Evolutionary conservation across 2,797 vertebrate species (phyloP).

Genomic region (Heterohyrax brucei): DNA sequence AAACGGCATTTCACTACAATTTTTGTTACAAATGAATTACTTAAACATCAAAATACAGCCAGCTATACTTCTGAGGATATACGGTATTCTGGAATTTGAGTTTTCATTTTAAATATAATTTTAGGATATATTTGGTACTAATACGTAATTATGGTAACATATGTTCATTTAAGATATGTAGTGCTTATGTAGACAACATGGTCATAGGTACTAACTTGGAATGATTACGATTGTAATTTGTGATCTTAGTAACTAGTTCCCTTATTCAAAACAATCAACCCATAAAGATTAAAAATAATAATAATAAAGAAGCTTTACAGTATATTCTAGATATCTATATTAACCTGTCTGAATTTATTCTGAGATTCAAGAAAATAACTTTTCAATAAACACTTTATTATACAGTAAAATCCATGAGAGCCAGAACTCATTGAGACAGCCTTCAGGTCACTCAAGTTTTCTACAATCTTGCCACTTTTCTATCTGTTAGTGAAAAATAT

Average conservation of each 20-base stretch:
- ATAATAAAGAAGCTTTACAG: background rate
- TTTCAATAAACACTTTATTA: background rate
- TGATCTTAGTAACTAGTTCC: slow-evolving; percentile 58
- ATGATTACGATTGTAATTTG: slow-evolving; percentile 67
- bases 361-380: slow-evolving; percentile 46
- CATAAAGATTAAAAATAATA: background rate
- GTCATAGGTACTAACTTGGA: slow-evolving; percentile 64
- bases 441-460: too few relatives aligned
- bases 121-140: slow-evolving; percentile 70
- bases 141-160: slow-evolving; percentile 70
- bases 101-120: slow-evolving; percentile 71
- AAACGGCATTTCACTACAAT: slow-evolving; percentile 55
- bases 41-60: slow-evolving; percentile 71
- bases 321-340: background rate
- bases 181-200: slow-evolving; percentile 23
- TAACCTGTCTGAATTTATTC: slow-evolving; percentile 54
- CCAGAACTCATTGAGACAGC: too few relatives aligned
- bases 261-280: slow-evolving; percentile 40
- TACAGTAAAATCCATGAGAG: too few relatives aligned
- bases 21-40: slow-evolving; percentile 64
- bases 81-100: slow-evolving; percentile 46
- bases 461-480: too few relatives aligned
- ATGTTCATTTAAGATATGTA: slow-evolving; percentile 70
- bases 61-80: slow-evolving; percentile 57
- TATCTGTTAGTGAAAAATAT: too few relatives aligned